Percentiles rank a stretch among this genome's conserved stretches.
These are phyloP conservation scores for Alviniconcha strummeri DNA, from an alignment of 2,888 invertebrate species.

Conservation along the genomic window DNA sequence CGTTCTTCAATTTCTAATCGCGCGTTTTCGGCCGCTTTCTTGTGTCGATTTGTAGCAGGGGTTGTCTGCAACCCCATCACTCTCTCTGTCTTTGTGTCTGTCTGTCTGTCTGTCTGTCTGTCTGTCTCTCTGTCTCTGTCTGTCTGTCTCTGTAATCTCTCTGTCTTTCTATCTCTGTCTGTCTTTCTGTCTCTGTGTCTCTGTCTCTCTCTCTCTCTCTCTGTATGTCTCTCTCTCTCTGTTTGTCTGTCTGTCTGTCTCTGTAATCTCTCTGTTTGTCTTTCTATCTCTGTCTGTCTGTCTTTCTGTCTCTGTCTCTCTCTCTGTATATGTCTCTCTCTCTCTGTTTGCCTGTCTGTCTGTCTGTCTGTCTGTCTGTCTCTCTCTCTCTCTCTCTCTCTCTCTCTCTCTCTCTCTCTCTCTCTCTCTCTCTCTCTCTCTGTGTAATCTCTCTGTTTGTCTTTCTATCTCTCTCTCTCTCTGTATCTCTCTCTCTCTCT, in stretches of 20 bases:
- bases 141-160: conserved; percentile 14
- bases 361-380: neutral
- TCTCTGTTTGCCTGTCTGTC: neutral
- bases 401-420: neutral
- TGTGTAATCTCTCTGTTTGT: too few relatives aligned
- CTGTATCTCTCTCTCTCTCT: neutral
- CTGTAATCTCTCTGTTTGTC: too few relatives aligned
- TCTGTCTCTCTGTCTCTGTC: neutral
- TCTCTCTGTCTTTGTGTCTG: too few relatives aligned
- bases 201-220: neutral
- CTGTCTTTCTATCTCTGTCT: neutral
- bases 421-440: neutral
- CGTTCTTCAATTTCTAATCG: too few relatives aligned
- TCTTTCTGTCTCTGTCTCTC: neutral
- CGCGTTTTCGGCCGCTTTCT: too few relatives aligned
- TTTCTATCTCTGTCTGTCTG: neutral
- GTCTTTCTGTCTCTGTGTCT: neutral
- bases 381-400: neutral
- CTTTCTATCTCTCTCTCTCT: neutral
- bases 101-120: too few relatives aligned
- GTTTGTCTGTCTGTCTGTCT: neutral
- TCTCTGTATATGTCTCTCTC: neutral
- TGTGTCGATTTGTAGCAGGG: too few relatives aligned
- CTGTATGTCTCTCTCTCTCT: too few relatives aligned
- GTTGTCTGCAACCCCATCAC: too few relatives aligned